phyloP scores from a whole-genome alignment of 1,140 invertebrate species.

The Drosophila burlai region DNA sequence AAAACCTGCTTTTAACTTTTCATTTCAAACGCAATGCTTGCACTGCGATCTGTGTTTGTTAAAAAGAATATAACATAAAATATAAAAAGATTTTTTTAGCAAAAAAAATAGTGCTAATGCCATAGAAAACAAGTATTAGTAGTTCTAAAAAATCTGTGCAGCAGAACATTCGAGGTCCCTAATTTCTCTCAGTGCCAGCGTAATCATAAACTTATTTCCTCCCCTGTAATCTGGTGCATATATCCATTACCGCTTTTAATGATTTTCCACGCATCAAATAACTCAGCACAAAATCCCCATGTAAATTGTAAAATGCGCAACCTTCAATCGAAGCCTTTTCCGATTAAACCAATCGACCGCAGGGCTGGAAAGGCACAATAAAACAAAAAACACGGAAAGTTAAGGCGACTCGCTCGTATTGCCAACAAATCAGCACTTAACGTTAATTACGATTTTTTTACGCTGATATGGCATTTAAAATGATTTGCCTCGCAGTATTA shows the following conservation, averaged over 20 bases:
- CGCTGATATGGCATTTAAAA: conserved; percentile 65
- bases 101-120: not conserved
- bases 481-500: conserved; percentile 46
- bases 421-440: conserved; percentile 75
- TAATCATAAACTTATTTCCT: conserved; percentile 9
- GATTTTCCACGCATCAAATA: conserved; percentile 24
- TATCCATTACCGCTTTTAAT: conserved; percentile 21
- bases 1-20: conserved; percentile 2
- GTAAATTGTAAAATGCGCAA: conserved; percentile 36
- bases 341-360: conserved; percentile 52
- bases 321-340: conserved; percentile 13
- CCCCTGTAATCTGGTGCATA: conserved; percentile 1
- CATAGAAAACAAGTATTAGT: not conserved
- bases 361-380: conserved; percentile 3
- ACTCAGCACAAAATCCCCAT: conserved; percentile 18
- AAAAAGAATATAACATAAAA: not conserved
- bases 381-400: conserved; percentile 20
- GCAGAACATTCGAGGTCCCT: not conserved
- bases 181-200: not conserved
- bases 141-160: not conserved
- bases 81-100: not conserved
- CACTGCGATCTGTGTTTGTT: not conserved
- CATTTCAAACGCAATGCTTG: not conserved
- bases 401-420: conserved; percentile 29
- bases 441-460: conserved; percentile 70